Conservation (phyloP, 2,113 vertebrate genomes). For the Anguilla japonica region DNA sequence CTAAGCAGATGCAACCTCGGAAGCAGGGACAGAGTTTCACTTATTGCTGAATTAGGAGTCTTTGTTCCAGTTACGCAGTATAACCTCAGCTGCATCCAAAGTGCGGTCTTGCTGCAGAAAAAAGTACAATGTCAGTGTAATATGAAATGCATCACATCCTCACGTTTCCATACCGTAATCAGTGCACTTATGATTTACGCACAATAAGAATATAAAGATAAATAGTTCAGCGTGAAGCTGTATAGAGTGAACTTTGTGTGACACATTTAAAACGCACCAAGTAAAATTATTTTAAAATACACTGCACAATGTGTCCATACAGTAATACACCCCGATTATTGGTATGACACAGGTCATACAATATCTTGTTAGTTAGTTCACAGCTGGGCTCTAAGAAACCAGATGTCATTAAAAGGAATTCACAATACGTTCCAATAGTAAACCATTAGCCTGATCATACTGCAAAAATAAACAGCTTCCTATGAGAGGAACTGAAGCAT, state of each 20-base stretch:
- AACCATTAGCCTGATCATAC: too few species aligned
- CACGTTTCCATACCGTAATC: neutral
- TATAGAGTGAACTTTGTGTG: neutral
- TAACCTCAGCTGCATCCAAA: slow-evolving; percentile 81
- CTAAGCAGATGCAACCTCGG: neutral
- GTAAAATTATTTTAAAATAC: neutral
- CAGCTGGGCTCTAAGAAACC: neutral
- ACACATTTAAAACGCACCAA: too few species aligned
- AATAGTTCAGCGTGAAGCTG: neutral
- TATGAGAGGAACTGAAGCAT: too few species aligned
- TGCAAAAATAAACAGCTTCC: too few species aligned
- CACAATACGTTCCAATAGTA: neutral
- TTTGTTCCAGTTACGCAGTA: slow-evolving; percentile 85
- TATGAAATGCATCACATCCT: neutral
- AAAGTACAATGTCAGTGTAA: slow-evolving; percentile 11
- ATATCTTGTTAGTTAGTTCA: neutral
- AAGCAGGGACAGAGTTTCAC: neutral
- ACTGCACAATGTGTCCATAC: neutral
- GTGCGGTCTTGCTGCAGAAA: slow-evolving; percentile 86
- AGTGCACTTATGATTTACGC: neutral
- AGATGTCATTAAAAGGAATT: neutral
- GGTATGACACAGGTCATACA: neutral
- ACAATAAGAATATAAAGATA: neutral
- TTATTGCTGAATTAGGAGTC: slow-evolving; percentile 12
- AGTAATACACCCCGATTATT: neutral